Base-by-base conservation (phyloP, 2,797 vertebrate genomes). In the Loris lydekkerianus region DNA sequence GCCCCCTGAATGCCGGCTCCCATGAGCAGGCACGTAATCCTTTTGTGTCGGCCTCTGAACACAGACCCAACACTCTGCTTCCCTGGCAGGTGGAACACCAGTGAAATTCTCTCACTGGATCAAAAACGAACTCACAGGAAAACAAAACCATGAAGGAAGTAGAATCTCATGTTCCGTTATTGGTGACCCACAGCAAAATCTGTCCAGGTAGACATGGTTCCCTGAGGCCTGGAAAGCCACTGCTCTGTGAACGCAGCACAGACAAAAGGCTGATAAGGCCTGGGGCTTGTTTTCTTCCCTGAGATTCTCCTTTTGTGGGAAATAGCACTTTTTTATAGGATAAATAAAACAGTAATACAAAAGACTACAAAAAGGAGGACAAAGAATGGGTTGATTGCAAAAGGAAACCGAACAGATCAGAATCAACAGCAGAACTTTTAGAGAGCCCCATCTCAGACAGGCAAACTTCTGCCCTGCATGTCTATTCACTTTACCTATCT, bases 31-130 rank as follows among this genome's bases (percentile, higher is more conserved):
- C 40, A 10, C 1, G 7, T 6, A 29, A 49, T 2, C 13, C 18
- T 56, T 25, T 14, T 72, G 25, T n/a, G 13, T 4, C 1, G 43
- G 0, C n/a, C 0, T 40, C n/a, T 21, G 27, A 87, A 80, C 8
- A 4, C 9, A 80, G 18, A n/a, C n/a, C 20, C 5, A 1, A 56
- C 2, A 11, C 18, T 17, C 49, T 6, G 0, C 60, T 0, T 0
- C 8, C 27, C 0, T 2, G 3, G 27, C 43, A 65, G 56, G 67
- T 63, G 10, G 14, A 63, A 87, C 40, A 11, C 75, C 56, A n/a
- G 53, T 70, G 40, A 90, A 27, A 72, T 1, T 1, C 31, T 61
- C 4, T 65, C 23, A 61, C 37, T 60, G 56, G 34, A 13, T 72
- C 5, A 40, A 53, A 63, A 56, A 34, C 43, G 53, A 53, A 43